Evolutionary conservation across 1,140 invertebrate genomes (phyloP), one percentile per base, ranked within the genome.

Genomic region (Cylas formicarius): DNA sequence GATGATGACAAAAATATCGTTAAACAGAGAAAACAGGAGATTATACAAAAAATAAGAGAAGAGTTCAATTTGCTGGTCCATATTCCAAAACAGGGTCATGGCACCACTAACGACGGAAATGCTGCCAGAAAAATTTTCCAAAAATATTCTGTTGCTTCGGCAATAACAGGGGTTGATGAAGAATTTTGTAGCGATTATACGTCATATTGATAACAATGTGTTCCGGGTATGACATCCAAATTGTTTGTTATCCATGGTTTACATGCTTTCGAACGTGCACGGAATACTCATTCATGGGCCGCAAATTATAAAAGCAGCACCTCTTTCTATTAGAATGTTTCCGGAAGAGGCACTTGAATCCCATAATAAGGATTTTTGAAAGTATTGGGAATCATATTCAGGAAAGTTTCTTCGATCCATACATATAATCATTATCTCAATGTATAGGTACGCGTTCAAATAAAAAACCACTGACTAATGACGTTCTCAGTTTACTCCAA

Each of bases 41-140:
- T 55, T 13, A 38, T 49, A 28, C 13, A 28, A 26, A 32, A 31
- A 27, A 53, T 59, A 18, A 55, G 43, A 49, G 9, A 29, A 4
- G 35, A 56, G 26, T 35, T 60, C 35, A 45, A 50, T 11, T 28
- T 61, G 6, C 29, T 61, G 19, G 51, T 67, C 1, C 64, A 67
- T 46, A 51, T 49, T 26, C 58, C 58, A 36, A 65, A 62, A 39
- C 56, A 9, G 31, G 63, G 62, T 18, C 57, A 45, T 35, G 65
- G 65, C 6, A 66, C 48, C 31, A 52, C 60, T 2, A 67, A 67
- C 51, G 60, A 63, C 41, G 61, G 64, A 9, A 68, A 66, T 48
- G 67, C 63, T n/a, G 60, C 61, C 29, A 50, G 16, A 48, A 63
- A 37, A 37, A 58, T 9, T 20, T 52, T 46, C 22, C 8, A 31